These are phyloP conservation scores for Crocidura indochinensis DNA, from an alignment of 2,797 vertebrate species.

Conservation along the genomic window DNA sequence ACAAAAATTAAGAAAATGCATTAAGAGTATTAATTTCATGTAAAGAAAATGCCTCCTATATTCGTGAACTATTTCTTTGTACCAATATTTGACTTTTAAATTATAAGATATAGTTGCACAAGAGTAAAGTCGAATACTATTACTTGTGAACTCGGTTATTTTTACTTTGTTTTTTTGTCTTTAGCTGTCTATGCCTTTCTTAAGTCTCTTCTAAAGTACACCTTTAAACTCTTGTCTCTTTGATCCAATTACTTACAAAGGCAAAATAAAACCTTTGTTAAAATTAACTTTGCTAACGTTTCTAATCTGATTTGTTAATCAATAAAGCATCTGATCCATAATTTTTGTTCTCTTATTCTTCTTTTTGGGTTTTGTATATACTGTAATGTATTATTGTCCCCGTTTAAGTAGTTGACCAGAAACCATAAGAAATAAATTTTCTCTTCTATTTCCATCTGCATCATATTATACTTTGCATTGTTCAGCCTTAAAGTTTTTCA, in stretches of 20 bases:
- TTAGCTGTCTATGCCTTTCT: neutral
- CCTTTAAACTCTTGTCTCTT: neutral
- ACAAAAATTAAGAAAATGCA: neutral
- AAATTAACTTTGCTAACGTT: neutral
- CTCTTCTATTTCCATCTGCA: too few relatives aligned
- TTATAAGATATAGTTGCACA: neutral
- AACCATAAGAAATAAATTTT: too few relatives aligned
- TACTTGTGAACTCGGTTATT: neutral
- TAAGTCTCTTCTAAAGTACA: neutral
- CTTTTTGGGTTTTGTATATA: neutral
- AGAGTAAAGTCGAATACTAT: neutral
- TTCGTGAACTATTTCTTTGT: neutral
- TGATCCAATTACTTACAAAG: neutral
- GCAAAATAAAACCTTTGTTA: neutral
- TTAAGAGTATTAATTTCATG: neutral
- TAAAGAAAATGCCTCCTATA: neutral
- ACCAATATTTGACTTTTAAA: neutral
- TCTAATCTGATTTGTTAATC: neutral
- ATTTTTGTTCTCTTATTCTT: neutral
- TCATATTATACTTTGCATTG: too few relatives aligned
- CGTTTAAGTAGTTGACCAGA: too few relatives aligned
- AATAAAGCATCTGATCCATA: neutral
- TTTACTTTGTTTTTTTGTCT: neutral
- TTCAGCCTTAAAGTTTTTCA: too few relatives aligned
- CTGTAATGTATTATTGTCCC: too few relatives aligned